phyloP scores from a whole-genome alignment of 2,888 invertebrate genomes.

The Athripsodes cinereus region DNA sequence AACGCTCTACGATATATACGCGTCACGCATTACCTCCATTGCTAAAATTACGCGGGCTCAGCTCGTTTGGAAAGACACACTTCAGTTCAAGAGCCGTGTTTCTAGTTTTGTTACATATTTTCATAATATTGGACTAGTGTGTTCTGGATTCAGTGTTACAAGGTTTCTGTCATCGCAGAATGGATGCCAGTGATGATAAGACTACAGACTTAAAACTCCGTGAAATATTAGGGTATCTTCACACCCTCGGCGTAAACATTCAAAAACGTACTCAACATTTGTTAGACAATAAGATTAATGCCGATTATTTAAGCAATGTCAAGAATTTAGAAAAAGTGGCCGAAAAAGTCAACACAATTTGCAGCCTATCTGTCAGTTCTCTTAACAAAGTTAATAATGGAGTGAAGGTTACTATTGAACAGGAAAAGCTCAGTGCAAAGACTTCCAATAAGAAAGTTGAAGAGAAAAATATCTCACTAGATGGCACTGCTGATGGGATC shows the following conservation, averaged over 20 bases:
- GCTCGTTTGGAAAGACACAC: no score
- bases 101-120: no score
- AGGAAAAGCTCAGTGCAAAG: not conserved
- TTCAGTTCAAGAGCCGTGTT: no score
- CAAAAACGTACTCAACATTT: constrained; percentile 40
- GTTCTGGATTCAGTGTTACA: not conserved
- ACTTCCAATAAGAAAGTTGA: not conserved
- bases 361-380: constrained; percentile 46
- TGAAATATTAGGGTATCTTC: constrained; percentile 45
- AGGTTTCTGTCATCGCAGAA: not conserved
- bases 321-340: constrained; percentile 44
- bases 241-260: constrained; percentile 44
- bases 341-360: constrained; percentile 42
- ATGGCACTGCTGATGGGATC: no score
- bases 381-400: constrained; percentile 43
- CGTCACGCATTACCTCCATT: no score
- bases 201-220: not conserved
- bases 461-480: not conserved
- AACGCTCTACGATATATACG: not conserved
- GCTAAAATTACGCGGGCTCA: no score
- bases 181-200: not conserved
- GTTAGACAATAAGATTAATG: constrained; percentile 39
- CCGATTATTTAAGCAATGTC: constrained; percentile 38
- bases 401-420: constrained; percentile 36
- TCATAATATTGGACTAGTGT: no score